Conservation (phyloP, 2,113 vertebrate species). For the Ranitomeya imitator region DNA sequence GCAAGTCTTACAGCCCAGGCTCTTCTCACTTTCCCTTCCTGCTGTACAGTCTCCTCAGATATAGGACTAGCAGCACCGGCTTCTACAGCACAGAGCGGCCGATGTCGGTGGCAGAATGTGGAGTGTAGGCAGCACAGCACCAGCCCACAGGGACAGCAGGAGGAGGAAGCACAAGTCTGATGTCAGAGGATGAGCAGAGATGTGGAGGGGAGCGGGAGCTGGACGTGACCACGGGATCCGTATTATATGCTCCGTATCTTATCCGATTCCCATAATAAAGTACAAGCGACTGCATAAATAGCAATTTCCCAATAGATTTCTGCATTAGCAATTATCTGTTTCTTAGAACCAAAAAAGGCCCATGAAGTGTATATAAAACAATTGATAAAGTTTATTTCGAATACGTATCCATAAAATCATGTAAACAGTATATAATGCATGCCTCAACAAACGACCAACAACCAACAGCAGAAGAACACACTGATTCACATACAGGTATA, state of each 20-base stretch:
- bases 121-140: not conserved
- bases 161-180: not conserved
- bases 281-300: not conserved
- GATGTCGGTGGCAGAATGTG: not conserved
- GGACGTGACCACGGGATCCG: not conserved
- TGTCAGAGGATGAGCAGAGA: conserved; percentile 10
- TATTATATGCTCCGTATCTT: not conserved
- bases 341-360: too few species aligned
- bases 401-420: too few species aligned
- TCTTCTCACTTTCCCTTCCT: not conserved
- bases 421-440: too few species aligned
- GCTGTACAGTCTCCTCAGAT: not conserved
- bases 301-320: not conserved
- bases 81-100: not conserved
- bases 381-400: too few species aligned
- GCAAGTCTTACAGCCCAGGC: not conserved
- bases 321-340: too few species aligned
- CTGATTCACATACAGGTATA: too few species aligned
- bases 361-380: too few species aligned
- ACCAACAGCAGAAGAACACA: too few species aligned
- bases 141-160: not conserved
- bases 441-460: too few species aligned
- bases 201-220: not conserved
- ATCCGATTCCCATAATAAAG: not conserved
- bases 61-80: not conserved